Evolutionary conservation across 2,888 invertebrate species (phyloP), one percentile per base, ranked within the genome.

Genomic region (Spicauda simplicius): DNA sequence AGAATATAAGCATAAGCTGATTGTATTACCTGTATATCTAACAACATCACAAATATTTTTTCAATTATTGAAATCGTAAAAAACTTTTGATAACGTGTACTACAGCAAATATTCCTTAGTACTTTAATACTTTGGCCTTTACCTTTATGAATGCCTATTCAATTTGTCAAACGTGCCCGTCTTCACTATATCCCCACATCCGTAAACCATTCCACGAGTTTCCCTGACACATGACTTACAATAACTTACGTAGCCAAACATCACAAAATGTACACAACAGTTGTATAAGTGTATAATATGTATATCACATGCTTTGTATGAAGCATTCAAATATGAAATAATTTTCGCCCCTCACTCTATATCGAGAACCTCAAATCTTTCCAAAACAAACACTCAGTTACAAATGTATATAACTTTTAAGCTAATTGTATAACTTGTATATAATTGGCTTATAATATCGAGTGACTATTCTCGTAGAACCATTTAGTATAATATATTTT

Each of bases 231-330:
- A 82, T 87, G 89, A 89, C 90, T 85, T 87, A 88, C 82, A 84
- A 83, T 84, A 83, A 88, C 87, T 85, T 88, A 88, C 85, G 80
- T 81, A 80, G 87, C 89, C 90, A 83, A 88, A 87, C 91, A 91
- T 91, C 91, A 91, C 91, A 90, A 84, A 75, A 60, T 54, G 45
- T 66, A 59, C 65, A 55, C 65, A 60, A 65, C 59, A 65, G 70
- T 76, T 76, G 74, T 81, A 77, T 79, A 79, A 74, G 82, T 80
- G 78, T 76, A 77, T 76, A 72, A 80, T 75, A 79, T 72, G 71
- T 76, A 77, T 77, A 78, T 76, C 69, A 72, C 69, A 74, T 74
- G 66, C 54, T 70, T 45, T 62, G 57, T 64, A 62, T 56, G 71
- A 71, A 70, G 74, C 74, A 56, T 71, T 67, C 65, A 61, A 70